phyloP scores from a whole-genome alignment of 2,797 vertebrate species.

The Clarias fuscus region DNA sequence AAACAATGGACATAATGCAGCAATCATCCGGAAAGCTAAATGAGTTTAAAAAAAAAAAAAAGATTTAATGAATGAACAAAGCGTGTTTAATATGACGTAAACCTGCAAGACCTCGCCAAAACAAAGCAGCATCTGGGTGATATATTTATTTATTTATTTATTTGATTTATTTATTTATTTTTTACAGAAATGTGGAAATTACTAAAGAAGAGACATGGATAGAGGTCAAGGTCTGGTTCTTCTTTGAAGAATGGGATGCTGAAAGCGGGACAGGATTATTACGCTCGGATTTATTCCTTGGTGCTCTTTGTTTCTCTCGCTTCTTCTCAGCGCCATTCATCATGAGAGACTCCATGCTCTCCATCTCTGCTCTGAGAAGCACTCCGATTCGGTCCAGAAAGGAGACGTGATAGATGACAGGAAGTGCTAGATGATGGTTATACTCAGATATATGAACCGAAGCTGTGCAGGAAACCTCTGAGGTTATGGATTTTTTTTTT shows the following conservation, averaged over 20 bases:
- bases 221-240: constrained; percentile 20
- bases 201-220: background rate
- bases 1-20: constrained; percentile 75
- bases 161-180: too few relatives aligned
- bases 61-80: constrained; percentile 16
- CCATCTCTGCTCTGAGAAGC: background rate
- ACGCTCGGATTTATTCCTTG: background rate
- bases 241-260: background rate
- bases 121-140: background rate
- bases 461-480: background rate
- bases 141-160: too few relatives aligned
- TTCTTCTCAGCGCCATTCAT: constrained; percentile 11
- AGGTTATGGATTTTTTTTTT: constrained; percentile 8
- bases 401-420: constrained; percentile 52
- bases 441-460: constrained; percentile 1
- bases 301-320: background rate
- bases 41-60: constrained; percentile 44
- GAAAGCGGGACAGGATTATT: constrained; percentile 21
- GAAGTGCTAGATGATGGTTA: constrained; percentile 20
- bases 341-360: constrained; percentile 7
- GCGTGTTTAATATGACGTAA: background rate
- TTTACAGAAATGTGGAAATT: background rate
- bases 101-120: background rate
- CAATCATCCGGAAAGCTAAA: constrained; percentile 66
- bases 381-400: constrained; percentile 2